phyloP scores from a whole-genome alignment of 2,888 invertebrate genomes.

The Junonia oenone region DNA sequence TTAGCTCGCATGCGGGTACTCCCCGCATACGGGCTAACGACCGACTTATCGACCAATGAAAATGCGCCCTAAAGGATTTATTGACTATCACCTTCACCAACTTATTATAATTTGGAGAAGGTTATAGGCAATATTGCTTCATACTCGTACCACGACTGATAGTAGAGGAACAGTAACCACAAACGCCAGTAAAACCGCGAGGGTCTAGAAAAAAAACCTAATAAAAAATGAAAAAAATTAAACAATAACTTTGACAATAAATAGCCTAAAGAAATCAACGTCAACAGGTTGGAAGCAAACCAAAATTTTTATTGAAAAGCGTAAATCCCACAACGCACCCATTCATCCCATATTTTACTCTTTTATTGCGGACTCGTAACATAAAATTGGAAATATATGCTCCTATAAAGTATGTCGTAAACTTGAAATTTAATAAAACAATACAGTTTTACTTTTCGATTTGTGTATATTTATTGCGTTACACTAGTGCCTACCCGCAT shows the following conservation, averaged over 20 bases:
- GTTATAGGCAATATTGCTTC: too few species aligned
- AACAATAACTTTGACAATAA: not conserved
- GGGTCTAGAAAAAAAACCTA: not conserved
- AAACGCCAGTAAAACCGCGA: too few species aligned
- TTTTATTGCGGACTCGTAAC: conserved; percentile 45
- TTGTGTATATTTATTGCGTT: not conserved
- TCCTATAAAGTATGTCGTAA: conserved; percentile 55
- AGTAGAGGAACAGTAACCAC: too few species aligned
- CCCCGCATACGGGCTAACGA: too few species aligned
- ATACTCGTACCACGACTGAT: too few species aligned
- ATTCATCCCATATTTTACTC: conserved; percentile 36
- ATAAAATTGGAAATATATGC: conserved; percentile 56
- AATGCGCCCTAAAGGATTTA: too few species aligned
- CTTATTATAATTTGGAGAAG: too few species aligned
- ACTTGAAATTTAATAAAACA: conserved; percentile 51
- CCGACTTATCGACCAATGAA: too few species aligned
- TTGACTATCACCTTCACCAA: too few species aligned
- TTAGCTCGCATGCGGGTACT: too few species aligned
- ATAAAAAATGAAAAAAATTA: not conserved
- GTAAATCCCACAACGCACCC: conserved; percentile 30
- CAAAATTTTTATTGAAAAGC: conserved; percentile 31
- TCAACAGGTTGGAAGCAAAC: conserved; percentile 21
- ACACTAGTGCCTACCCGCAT: too few species aligned
- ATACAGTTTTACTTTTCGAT: conserved; percentile 20
- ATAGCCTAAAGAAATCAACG: conserved; percentile 2